phyloP scores from a whole-genome alignment of 2,888 invertebrate species.

The Tachystola acroxantha region DNA sequence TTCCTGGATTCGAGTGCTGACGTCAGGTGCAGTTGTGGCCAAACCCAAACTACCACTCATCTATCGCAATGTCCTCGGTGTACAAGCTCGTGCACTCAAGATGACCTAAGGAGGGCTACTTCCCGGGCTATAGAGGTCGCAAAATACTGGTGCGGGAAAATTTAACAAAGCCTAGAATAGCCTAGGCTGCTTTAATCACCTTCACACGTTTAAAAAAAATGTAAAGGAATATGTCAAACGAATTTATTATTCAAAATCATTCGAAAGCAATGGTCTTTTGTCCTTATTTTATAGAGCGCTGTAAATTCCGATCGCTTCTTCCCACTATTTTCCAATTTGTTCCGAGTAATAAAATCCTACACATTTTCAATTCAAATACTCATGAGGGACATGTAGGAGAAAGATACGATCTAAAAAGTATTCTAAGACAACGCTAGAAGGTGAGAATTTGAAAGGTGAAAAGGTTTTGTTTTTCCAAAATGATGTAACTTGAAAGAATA shows the following conservation, averaged over 20 bases:
- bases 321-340: slow-evolving; percentile 44
- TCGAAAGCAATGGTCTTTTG: background rate
- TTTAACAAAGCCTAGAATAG: no score
- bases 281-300: slow-evolving; percentile 3
- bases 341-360: slow-evolving; percentile 46
- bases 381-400: slow-evolving; percentile 29
- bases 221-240: no score
- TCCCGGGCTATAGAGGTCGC: no score
- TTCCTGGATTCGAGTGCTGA: no score
- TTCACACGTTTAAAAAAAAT: no score
- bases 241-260: background rate
- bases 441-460: background rate
- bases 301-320: slow-evolving; percentile 5
- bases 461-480: slow-evolving; percentile 21
- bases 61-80: no score
- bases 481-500: slow-evolving; percentile 4
- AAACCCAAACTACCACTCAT: no score
- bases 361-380: slow-evolving; percentile 44
- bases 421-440: background rate
- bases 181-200: no score
- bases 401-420: background rate
- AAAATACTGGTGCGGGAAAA: no score
- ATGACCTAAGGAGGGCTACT: no score
- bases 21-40: no score
- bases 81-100: no score